Conservation (phyloP, 2,888 invertebrate genomes). For the Sinohyriopsis cumingii region DNA sequence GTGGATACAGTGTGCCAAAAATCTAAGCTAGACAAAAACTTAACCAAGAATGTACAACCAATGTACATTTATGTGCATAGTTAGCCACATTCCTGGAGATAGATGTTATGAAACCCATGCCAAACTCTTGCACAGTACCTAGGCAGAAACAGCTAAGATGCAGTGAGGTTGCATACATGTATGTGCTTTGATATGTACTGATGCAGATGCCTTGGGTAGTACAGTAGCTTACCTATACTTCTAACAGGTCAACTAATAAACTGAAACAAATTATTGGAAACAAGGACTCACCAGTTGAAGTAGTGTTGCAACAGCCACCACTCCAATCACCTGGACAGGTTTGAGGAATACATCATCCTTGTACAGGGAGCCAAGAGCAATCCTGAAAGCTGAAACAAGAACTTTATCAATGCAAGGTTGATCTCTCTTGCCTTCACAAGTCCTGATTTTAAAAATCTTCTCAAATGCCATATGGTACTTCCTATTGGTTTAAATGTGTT, state of each 20-base stretch:
- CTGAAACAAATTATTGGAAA: not conserved
- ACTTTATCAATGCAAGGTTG: not conserved
- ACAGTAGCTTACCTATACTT: not conserved
- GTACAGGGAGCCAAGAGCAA: conserved; percentile 84
- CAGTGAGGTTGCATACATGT: no score
- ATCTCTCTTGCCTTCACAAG: not conserved
- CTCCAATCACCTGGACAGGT: conserved; percentile 79
- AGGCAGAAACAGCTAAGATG: no score
- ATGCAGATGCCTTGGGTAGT: not conserved
- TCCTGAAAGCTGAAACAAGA: conserved; percentile 76
- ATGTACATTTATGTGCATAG: no score
- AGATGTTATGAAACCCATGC: no score
- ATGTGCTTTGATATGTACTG: no score
- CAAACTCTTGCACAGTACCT: no score
- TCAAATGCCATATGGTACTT: not conserved
- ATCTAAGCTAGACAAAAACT: no score
- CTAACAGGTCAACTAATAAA: not conserved
- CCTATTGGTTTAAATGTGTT: no score
- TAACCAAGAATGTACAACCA: no score
- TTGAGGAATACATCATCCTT: conserved; percentile 82
- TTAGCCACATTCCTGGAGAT: no score
- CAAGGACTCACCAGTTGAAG: conserved; percentile 77
- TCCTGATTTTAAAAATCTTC: not conserved
- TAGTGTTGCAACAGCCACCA: conserved; percentile 82
- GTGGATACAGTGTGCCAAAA: no score